Percentiles rank a stretch among this genome's conserved stretches.
These are phyloP conservation scores for Laterallus jamaicensis DNA, from an alignment of 2,113 vertebrate genomes.

Conservation along the genomic window DNA sequence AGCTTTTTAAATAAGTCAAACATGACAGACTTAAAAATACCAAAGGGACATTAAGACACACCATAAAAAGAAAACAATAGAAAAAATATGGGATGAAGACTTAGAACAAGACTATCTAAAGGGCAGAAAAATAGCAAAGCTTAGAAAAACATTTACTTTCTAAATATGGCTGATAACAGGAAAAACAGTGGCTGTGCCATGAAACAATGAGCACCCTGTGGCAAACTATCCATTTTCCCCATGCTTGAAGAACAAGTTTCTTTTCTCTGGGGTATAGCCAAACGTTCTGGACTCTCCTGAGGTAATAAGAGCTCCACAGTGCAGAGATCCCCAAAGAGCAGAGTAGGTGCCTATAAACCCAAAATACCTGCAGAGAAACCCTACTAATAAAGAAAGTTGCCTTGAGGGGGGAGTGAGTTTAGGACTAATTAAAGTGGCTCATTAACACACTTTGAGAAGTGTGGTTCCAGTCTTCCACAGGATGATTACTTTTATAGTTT, in stretches of 20 bases:
- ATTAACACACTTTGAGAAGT: not conserved
- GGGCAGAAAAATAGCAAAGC: slow-evolving; percentile 15
- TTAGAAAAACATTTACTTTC: slow-evolving; percentile 65
- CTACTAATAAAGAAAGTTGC: not conserved
- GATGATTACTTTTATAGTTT: not conserved
- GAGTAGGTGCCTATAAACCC: not conserved
- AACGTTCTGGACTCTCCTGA: not conserved
- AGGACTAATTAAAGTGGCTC: not conserved
- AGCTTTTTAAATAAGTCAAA: not conserved
- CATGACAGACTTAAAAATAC: not conserved
- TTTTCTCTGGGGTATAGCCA: not conserved
- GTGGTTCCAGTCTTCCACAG: not conserved
- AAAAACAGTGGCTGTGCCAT: not conserved
- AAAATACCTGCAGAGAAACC: not conserved
- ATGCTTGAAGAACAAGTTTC: not conserved
- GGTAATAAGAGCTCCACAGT: not conserved
- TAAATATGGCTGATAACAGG: not conserved
- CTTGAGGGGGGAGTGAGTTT: not conserved
- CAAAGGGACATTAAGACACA: not conserved
- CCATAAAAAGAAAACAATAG: not conserved
- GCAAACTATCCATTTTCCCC: not conserved
- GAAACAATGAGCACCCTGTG: not conserved
- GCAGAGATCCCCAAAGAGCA: not conserved
- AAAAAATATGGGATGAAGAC: not conserved
- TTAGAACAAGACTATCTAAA: not conserved